Evolutionary conservation across 2,113 vertebrate species (phyloP).

Genomic region (Oncorhynchus nerka): DNA sequence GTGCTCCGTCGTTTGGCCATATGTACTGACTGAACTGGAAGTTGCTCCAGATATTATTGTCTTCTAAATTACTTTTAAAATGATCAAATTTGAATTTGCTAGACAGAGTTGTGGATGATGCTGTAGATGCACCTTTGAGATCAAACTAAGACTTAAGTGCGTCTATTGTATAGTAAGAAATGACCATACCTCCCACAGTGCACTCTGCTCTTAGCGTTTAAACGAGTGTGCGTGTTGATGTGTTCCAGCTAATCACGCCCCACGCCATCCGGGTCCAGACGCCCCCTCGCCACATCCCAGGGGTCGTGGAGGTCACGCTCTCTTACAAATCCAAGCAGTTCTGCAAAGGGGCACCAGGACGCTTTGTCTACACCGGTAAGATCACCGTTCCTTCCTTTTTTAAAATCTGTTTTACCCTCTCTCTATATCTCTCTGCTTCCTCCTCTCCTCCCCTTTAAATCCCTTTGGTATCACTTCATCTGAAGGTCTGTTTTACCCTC

Average conservation of each 20-base stretch:
- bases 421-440: not conserved
- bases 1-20: not conserved
- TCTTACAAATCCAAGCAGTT: constrained; percentile 89
- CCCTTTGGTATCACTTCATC: not conserved
- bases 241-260: constrained; percentile 82
- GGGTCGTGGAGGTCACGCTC: constrained; percentile 85
- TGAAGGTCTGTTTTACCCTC: too few species aligned
- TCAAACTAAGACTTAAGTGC: too few species aligned
- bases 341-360: constrained; percentile 84
- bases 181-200: not conserved
- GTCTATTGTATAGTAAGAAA: not conserved
- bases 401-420: not conserved
- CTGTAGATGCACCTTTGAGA: too few species aligned
- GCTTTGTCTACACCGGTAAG: constrained; percentile 76
- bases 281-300: constrained; percentile 83
- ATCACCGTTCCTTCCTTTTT: not conserved
- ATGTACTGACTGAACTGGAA: not conserved
- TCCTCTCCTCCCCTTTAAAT: not conserved
- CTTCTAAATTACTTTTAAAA: not conserved
- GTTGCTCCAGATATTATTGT: not conserved
- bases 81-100: not conserved
- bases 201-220: not conserved
- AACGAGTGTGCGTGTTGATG: constrained; percentile 20
- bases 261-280: constrained; percentile 87
- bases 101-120: too few species aligned